A percentile compares a stretch with the other conserved stretches of the same genome.
phyloP scores from a whole-genome alignment of 2,888 invertebrate genomes.

The Eurois occulta region DNA sequence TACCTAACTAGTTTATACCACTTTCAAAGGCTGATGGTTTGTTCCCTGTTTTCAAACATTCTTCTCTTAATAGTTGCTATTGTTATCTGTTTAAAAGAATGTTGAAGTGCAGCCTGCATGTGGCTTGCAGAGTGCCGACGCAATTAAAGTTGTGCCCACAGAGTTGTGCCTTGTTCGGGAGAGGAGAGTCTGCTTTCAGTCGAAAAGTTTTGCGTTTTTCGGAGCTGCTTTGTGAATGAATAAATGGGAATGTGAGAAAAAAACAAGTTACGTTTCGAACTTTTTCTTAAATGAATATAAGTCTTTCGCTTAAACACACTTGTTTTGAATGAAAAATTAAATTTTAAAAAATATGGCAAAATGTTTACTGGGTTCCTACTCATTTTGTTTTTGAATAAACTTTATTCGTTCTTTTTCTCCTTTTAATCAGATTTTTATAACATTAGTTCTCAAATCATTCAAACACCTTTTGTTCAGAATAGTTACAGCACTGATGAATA shows the following conservation, averaged over 20 bases:
- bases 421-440: too few species aligned
- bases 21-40: slow-evolving; percentile 15
- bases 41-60: slow-evolving; percentile 18
- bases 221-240: not conserved
- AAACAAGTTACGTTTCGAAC: too few species aligned
- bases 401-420: not conserved
- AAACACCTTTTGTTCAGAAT: too few species aligned
- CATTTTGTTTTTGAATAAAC: too few species aligned
- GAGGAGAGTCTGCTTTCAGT: slow-evolving; percentile 2
- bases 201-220: slow-evolving; percentile 11
- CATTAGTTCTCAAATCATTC: too few species aligned
- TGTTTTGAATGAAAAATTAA: not conserved
- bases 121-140: slow-evolving; percentile 43
- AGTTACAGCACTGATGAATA: too few species aligned
- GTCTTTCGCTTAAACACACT: not conserved
- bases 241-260: not conserved
- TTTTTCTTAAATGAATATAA: not conserved
- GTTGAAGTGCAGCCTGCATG: slow-evolving; percentile 38
- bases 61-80: slow-evolving; percentile 36
- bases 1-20: not conserved
- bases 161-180: slow-evolving; percentile 33
- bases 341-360: too few species aligned
- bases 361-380: too few species aligned
- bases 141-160: slow-evolving; percentile 55
- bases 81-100: slow-evolving; percentile 48